Evolutionary conservation across 2,797 vertebrate species (phyloP).

Genomic region (Iguana delicatissima): DNA sequence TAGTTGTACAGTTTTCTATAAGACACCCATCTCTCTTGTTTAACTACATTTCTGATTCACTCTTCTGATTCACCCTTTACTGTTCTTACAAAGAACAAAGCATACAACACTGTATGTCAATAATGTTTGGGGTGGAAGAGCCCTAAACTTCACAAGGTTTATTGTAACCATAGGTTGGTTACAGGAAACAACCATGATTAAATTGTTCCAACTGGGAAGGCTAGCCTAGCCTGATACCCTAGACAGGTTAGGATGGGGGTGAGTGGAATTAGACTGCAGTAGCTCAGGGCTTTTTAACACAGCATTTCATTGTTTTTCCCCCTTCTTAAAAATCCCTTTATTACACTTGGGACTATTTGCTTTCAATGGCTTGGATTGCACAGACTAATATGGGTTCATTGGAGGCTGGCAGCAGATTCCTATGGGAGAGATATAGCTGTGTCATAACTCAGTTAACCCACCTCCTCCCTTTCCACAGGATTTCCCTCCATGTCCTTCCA

Average conservation of each 20-base stretch:
- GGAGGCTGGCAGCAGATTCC: background rate
- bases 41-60: background rate
- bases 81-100: background rate
- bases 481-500: conserved; percentile 78
- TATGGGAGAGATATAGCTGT: accelerated
- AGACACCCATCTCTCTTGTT: background rate
- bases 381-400: background rate
- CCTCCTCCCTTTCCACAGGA: conserved; percentile 79
- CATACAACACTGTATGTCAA: background rate
- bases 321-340: background rate
- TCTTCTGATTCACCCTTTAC: no score
- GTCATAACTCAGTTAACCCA: conserved; percentile 43
- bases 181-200: background rate
- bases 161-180: background rate
- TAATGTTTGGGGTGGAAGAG: background rate
- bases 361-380: background rate
- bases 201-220: background rate
- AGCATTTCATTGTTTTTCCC: background rate
- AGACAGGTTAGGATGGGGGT: background rate
- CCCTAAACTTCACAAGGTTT: background rate
- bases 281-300: background rate
- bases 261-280: background rate
- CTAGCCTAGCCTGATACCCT: background rate
- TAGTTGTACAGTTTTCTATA: background rate
- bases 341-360: background rate